Evolutionary conservation across 2,888 invertebrate species (phyloP).

Genomic region (Caenorhabditis drosophilae): DNA sequence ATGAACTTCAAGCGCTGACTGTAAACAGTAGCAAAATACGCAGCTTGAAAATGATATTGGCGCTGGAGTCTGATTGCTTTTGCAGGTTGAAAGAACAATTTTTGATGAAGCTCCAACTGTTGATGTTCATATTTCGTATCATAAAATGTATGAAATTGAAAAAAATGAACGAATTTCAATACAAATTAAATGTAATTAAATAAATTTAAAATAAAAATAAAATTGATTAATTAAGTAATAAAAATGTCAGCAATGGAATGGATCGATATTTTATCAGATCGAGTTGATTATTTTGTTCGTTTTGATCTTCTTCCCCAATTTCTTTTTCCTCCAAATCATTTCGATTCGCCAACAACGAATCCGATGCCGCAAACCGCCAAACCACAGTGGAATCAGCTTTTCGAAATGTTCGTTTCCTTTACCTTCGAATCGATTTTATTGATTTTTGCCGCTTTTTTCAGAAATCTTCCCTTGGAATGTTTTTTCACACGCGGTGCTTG

Average conservation of each 20-base stretch:
- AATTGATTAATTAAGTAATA: slow-evolving; percentile 26
- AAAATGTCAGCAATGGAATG: slow-evolving; percentile 37
- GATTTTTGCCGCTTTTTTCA: slow-evolving; percentile 15
- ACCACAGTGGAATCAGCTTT: slow-evolving; percentile 54
- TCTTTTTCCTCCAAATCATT: slow-evolving; percentile 47
- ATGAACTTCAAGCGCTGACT: too few species aligned
- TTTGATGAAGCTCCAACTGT: slow-evolving; percentile 21
- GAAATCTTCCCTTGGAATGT: slow-evolving; percentile 50
- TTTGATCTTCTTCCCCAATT: slow-evolving; percentile 59
- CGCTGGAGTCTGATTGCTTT: too few species aligned
- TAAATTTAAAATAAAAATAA: not conserved
- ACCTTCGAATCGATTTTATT: slow-evolving; percentile 1
- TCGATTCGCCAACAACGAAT: slow-evolving; percentile 52
- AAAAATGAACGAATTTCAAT: slow-evolving; percentile 13
- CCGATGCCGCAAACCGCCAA: slow-evolving; percentile 53
- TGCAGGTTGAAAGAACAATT: slow-evolving; percentile 1
- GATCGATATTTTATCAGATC: slow-evolving; percentile 43
- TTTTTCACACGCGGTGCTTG: slow-evolving; percentile 60
- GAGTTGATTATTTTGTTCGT: slow-evolving; percentile 58
- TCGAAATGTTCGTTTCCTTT: slow-evolving; percentile 44
- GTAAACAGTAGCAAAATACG: too few species aligned
- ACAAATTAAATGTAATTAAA: slow-evolving; percentile 19
- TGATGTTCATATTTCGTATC: slow-evolving; percentile 26
- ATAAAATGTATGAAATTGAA: slow-evolving; percentile 11
- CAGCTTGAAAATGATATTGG: too few species aligned